phyloP scores from a whole-genome alignment of 2,888 invertebrate species.

The Meganola albula region DNA sequence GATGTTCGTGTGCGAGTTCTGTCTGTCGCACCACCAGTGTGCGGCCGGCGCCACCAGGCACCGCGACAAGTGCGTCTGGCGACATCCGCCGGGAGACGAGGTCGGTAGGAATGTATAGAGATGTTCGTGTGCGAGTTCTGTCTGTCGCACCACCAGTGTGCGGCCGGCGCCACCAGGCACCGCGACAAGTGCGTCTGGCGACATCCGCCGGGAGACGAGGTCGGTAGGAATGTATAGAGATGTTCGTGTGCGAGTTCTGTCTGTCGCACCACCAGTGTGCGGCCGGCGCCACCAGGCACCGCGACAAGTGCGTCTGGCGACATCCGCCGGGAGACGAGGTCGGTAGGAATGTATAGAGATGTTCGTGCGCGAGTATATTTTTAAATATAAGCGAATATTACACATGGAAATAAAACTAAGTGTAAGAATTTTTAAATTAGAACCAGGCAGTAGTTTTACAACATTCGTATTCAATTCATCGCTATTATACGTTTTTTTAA shows the following conservation, averaged over 20 bases:
- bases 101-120: not conserved
- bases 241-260: not conserved
- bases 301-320: not conserved
- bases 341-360: too few relatives aligned
- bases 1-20: not conserved
- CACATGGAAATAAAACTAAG: too few relatives aligned
- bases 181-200: not conserved
- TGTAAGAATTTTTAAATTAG: too few relatives aligned
- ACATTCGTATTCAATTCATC: too few relatives aligned
- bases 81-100: slow-evolving; percentile 87
- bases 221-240: not conserved
- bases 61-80: slow-evolving; percentile 89
- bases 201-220: not conserved
- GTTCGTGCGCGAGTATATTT: too few relatives aligned
- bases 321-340: not conserved
- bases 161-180: not conserved
- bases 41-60: not conserved
- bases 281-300: not conserved
- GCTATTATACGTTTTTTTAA: too few relatives aligned
- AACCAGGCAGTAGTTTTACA: too few relatives aligned
- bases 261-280: not conserved
- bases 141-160: not conserved
- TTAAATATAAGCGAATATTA: too few relatives aligned
- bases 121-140: not conserved
- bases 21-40: not conserved